phyloP scores from a whole-genome alignment of 1,140 invertebrate species.

The Saccostrea cuccullata region DNA sequence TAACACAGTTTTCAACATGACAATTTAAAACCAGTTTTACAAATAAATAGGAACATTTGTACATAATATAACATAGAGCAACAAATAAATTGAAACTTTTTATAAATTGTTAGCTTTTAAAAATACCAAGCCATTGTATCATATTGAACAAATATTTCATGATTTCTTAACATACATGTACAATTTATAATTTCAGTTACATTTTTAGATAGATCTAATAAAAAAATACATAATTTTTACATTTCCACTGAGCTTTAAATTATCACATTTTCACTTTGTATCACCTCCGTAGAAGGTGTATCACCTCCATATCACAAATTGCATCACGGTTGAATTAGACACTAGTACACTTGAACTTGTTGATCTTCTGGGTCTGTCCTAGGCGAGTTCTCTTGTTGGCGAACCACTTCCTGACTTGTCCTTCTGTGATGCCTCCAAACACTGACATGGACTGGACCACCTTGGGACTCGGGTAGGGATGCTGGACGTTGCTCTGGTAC shows the following conservation, averaged over 20 bases:
- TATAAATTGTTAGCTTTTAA: too few relatives aligned
- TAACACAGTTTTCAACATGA: neutral
- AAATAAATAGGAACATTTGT: too few relatives aligned
- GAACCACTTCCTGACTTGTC: conserved; percentile 61
- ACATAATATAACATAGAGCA: too few relatives aligned
- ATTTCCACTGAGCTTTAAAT: neutral
- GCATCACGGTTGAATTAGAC: neutral
- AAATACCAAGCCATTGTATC: too few relatives aligned
- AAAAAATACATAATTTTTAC: neutral
- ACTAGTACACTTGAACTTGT: neutral
- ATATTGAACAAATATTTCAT: too few relatives aligned
- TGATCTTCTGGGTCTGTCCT: conserved; percentile 2
- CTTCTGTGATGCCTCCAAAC: conserved; percentile 46
- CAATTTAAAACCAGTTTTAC: neutral
- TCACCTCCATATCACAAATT: neutral
- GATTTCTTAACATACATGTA: too few relatives aligned
- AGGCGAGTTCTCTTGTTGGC: conserved; percentile 55
- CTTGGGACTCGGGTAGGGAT: conserved; percentile 45
- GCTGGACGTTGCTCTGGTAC: conserved; percentile 47
- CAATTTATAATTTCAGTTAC: too few relatives aligned
- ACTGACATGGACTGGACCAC: conserved; percentile 39
- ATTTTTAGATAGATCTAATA: too few relatives aligned
- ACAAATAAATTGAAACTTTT: too few relatives aligned
- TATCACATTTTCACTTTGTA: neutral
- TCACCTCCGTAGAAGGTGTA: neutral